Evolutionary conservation across 2,113 vertebrate species (phyloP).

Genomic region (Cephalopterus ornatus): DNA sequence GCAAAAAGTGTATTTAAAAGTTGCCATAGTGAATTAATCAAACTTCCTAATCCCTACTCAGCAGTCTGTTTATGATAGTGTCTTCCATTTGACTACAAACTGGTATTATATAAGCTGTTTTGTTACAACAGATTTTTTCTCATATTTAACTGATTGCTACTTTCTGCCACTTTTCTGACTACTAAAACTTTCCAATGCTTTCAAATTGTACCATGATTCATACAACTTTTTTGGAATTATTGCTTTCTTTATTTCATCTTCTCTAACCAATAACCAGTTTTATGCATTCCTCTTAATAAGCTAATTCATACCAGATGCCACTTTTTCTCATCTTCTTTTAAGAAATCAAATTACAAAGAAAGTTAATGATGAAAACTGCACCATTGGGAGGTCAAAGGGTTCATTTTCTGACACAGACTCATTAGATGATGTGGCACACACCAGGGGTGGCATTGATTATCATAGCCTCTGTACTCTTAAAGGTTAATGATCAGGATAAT

Average conservation of each 20-base stretch:
- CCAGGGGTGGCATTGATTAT: constrained; percentile 23
- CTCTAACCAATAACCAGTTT: neutral
- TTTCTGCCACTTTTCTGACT: neutral
- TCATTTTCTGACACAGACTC: constrained; percentile 18
- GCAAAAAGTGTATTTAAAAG: neutral
- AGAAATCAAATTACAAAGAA: constrained; percentile 13
- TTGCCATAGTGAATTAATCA: neutral
- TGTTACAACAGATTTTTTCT: neutral
- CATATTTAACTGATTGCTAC: neutral
- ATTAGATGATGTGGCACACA: constrained; percentile 18
- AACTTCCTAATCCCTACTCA: neutral
- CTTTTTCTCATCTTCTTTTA: neutral
- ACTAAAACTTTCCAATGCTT: neutral
- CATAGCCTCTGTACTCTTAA: constrained; percentile 41
- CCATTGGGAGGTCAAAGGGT: neutral
- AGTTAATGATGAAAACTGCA: neutral
- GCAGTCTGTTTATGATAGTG: neutral
- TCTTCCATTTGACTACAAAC: neutral
- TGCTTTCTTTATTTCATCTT: neutral
- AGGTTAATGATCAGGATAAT: constrained; percentile 67
- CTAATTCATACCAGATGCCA: neutral
- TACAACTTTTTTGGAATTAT: neutral
- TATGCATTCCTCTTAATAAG: neutral
- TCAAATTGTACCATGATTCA: neutral
- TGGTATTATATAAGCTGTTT: neutral